phyloP scores from a whole-genome alignment of 2,888 invertebrate genomes.

The Agrilus cyanescens region DNA sequence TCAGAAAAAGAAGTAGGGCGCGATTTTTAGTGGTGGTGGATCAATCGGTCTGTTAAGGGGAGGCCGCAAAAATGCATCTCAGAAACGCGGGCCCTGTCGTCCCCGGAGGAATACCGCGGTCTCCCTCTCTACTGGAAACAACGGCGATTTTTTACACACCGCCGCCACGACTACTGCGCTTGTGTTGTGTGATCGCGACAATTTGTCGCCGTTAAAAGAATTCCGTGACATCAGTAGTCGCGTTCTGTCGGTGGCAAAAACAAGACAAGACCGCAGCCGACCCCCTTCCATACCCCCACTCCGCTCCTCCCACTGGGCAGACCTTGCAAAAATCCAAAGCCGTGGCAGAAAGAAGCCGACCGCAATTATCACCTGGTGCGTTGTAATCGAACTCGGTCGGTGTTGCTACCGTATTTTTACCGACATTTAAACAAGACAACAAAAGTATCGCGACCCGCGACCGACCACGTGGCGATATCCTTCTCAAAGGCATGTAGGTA shows the following conservation, averaged over 20 bases:
- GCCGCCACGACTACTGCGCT: slow-evolving; percentile 34
- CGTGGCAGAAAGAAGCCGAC: slow-evolving; percentile 44
- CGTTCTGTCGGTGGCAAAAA: slow-evolving; percentile 38
- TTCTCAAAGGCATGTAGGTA: too few species aligned
- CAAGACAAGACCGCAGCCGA: slow-evolving; percentile 33
- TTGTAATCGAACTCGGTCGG: slow-evolving; percentile 8
- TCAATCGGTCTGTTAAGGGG: slow-evolving; percentile 34
- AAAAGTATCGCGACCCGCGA: slow-evolving; percentile 4
- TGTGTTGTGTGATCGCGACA: slow-evolving; percentile 37
- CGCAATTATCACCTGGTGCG: slow-evolving; percentile 38
- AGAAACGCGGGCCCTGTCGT: slow-evolving; percentile 31
- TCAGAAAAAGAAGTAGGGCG: slow-evolving; percentile 37
- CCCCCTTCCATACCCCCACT: slow-evolving; percentile 38
- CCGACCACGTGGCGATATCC: slow-evolving; percentile 16
- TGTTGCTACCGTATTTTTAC: slow-evolving; percentile 14
- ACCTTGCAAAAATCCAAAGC: slow-evolving; percentile 39
- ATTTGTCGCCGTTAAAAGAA: slow-evolving; percentile 41
- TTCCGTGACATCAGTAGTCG: slow-evolving; percentile 38
- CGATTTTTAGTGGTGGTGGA: slow-evolving; percentile 39
- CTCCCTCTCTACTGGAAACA: slow-evolving; percentile 19
- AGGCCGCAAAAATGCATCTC: slow-evolving; percentile 35
- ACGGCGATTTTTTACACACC: slow-evolving; percentile 31
- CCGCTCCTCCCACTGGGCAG: slow-evolving; percentile 48
- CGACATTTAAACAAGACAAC: not conserved
- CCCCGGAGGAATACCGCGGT: slow-evolving; percentile 29